A percentile compares a stretch with the other conserved stretches of the same genome.
Evolutionary conservation across 1,140 invertebrate genomes (phyloP).

Genomic region (Pantala flavescens): DNA sequence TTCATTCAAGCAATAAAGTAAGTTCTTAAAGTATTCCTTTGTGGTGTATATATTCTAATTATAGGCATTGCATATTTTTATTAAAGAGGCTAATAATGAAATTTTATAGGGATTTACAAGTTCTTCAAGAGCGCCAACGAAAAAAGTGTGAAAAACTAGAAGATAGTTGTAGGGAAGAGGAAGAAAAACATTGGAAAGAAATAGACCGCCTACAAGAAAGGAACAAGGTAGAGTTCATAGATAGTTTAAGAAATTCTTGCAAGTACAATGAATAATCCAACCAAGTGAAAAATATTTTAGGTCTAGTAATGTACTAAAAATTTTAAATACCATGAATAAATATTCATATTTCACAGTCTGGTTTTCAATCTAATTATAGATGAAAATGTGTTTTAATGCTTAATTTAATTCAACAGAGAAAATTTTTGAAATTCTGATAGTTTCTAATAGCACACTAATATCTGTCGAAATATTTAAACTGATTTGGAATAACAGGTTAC

Average conservation of each 20-base stretch:
- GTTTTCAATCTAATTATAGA: too few relatives aligned
- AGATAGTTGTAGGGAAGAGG: constrained; percentile 71
- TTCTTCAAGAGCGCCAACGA: constrained; percentile 73
- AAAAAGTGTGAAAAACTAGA: constrained; percentile 83
- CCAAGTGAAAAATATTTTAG: too few relatives aligned
- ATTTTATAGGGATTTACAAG: constrained; percentile 48
- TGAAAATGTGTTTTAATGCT: too few relatives aligned
- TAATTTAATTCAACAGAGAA: too few relatives aligned
- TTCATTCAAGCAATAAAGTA: constrained; percentile 85
- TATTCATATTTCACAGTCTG: too few relatives aligned
- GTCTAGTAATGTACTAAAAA: neutral
- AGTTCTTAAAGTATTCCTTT: constrained; percentile 26
- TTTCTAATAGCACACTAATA: too few relatives aligned
- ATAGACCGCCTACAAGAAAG: constrained; percentile 74
- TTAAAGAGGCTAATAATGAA: constrained; percentile 18
- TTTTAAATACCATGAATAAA: too few relatives aligned
- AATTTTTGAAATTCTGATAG: too few relatives aligned
- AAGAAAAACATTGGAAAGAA: constrained; percentile 69
- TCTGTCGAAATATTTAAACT: too few relatives aligned
- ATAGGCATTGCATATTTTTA: neutral
- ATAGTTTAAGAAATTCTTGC: too few relatives aligned
- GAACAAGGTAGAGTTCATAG: constrained; percentile 55
- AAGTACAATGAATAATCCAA: too few relatives aligned
- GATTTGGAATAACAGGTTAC: too few relatives aligned
- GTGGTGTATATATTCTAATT: neutral